Evolutionary conservation across 2,888 invertebrate species (phyloP).

Genomic region (Neocrepidodera transversa): DNA sequence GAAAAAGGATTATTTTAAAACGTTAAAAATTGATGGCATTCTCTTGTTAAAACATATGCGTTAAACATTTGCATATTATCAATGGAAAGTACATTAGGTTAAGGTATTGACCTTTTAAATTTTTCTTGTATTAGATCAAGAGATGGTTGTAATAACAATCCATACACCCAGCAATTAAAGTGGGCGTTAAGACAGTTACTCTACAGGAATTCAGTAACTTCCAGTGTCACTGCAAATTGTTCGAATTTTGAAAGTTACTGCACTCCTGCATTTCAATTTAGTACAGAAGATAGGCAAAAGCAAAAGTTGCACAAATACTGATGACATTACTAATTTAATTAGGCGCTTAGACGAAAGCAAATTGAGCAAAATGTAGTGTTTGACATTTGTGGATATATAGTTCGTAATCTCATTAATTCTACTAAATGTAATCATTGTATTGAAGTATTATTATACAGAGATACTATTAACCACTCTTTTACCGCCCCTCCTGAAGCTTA

Average conservation of each 20-base stretch:
- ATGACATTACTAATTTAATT: constrained; percentile 6
- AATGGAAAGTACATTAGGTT: constrained; percentile 29
- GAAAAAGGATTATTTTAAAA: constrained; percentile 27
- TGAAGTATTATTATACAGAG: constrained; percentile 12
- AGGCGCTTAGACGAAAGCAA: background rate
- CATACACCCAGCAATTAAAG: constrained; percentile 39
- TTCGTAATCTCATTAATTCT: constrained; percentile 5
- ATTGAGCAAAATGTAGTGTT: constrained; percentile 30
- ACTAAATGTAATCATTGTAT: constrained; percentile 19
- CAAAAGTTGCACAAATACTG: background rate
- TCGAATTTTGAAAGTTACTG: constrained; percentile 21
- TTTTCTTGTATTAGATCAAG: constrained; percentile 42
- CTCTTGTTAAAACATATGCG: constrained; percentile 23
- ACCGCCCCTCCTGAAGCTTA: constrained; percentile 4
- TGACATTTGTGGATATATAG: constrained; percentile 34
- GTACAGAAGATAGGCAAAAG: constrained; percentile 3
- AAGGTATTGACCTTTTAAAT: constrained; percentile 35
- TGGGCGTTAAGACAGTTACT: constrained; percentile 43
- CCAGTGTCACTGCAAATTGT: constrained; percentile 41
- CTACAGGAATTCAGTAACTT: constrained; percentile 37
- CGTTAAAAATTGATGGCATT: constrained; percentile 34
- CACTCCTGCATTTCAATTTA: constrained; percentile 37
- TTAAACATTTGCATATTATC: constrained; percentile 41
- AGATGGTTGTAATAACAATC: constrained; percentile 44
- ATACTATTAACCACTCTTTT: background rate